Evolutionary conservation across 2,113 vertebrate species (phyloP).

Genomic region (Ifrita kowaldi): DNA sequence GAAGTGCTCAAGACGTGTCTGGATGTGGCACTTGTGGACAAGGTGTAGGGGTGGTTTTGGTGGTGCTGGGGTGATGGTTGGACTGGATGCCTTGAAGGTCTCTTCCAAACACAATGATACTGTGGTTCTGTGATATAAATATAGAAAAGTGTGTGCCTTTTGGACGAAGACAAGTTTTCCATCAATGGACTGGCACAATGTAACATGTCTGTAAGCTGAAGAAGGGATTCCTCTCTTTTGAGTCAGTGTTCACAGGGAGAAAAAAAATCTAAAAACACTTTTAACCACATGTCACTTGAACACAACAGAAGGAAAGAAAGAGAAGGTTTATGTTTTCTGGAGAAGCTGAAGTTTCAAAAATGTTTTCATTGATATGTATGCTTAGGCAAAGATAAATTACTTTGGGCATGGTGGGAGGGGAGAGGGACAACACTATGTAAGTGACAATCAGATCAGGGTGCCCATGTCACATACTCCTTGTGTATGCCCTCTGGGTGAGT

Average conservation of each 20-base stretch:
- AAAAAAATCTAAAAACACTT: neutral
- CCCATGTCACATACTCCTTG: neutral
- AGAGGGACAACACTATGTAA: neutral
- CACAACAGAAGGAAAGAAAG: neutral
- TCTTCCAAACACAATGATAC: neutral
- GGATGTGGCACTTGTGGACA: neutral
- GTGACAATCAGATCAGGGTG: neutral
- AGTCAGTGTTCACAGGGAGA: neutral
- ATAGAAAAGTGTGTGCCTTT: neutral
- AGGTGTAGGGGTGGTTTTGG: neutral
- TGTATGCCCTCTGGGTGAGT: neutral
- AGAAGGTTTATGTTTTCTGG: neutral
- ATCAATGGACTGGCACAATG: neutral
- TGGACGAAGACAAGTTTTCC: neutral
- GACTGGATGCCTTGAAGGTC: neutral
- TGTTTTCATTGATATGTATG: neutral
- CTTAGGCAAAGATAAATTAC: neutral
- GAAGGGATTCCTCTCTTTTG: neutral
- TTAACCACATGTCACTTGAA: neutral
- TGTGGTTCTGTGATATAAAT: neutral
- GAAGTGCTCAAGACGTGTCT: neutral
- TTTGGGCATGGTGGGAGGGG: fast-evolving
- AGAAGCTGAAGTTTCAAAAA: neutral
- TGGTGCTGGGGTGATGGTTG: neutral
- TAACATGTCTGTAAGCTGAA: neutral